Conservation (phyloP, 1,140 invertebrate genomes). For the Leptinotarsa texana region DNA sequence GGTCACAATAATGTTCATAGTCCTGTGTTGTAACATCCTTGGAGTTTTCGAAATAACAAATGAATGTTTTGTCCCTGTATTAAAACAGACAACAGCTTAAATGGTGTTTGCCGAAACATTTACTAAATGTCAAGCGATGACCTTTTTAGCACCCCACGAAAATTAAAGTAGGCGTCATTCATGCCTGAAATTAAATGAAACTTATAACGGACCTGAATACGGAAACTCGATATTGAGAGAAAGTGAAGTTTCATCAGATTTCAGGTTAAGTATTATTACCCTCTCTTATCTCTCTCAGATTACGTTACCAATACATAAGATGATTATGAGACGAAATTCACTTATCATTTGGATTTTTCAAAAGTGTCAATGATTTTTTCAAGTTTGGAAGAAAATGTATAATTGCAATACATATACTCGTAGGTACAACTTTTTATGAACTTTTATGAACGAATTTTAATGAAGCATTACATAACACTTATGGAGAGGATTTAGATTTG, state of each 20-base stretch:
- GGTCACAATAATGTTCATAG: too few relatives aligned
- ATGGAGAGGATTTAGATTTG: too few relatives aligned
- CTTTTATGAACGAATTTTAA: too few relatives aligned
- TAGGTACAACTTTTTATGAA: too few relatives aligned
- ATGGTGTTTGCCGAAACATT: conserved; percentile 34
- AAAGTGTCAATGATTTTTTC: too few relatives aligned
- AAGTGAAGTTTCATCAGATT: not conserved
- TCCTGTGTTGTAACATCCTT: too few relatives aligned
- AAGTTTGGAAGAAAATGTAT: too few relatives aligned
- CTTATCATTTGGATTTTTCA: too few relatives aligned
- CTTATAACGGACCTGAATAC: conserved; percentile 21
- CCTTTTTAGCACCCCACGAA: conserved; percentile 39
- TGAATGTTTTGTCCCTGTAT: conserved; percentile 1
- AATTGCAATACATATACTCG: too few relatives aligned
- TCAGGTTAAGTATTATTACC: not conserved
- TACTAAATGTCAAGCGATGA: conserved; percentile 39
- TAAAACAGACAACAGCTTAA: conserved; percentile 33
- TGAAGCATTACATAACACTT: too few relatives aligned
- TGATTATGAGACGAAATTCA: too few relatives aligned
- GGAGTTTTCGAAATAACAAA: not conserved
- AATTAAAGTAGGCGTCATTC: conserved; percentile 40
- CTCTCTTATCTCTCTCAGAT: not conserved
- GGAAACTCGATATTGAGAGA: not conserved
- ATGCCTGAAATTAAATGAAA: conserved; percentile 42
- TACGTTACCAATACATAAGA: too few relatives aligned